phyloP scores from a whole-genome alignment of 2,888 invertebrate genomes.

The Thecocarcelia acutangulata region DNA sequence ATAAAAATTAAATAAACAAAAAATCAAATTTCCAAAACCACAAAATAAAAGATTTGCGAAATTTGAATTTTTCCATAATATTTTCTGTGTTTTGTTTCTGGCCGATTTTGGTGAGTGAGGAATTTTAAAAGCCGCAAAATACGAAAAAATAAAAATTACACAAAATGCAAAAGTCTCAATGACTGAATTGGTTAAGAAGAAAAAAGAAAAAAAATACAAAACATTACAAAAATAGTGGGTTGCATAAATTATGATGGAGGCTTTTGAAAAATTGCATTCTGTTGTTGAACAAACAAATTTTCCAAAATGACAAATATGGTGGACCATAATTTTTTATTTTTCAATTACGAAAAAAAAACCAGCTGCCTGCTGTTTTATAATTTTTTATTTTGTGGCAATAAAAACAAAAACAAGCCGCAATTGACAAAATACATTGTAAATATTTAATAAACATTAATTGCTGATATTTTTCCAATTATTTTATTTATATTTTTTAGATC shows the following conservation, averaged over 20 bases:
- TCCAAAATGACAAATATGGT: slow-evolving; percentile 66
- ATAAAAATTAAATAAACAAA: slow-evolving; percentile 51
- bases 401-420: slow-evolving; percentile 10
- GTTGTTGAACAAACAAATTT: slow-evolving; percentile 56
- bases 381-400: not conserved
- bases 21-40: slow-evolving; percentile 2
- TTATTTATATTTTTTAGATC: slow-evolving; percentile 39
- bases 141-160: slow-evolving; percentile 52
- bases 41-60: slow-evolving; percentile 11
- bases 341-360: not conserved
- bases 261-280: slow-evolving; percentile 26
- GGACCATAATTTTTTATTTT: slow-evolving; percentile 49
- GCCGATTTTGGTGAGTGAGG: slow-evolving; percentile 47
- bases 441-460: slow-evolving; percentile 58
- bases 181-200: slow-evolving; percentile 8
- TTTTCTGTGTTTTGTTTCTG: slow-evolving; percentile 30
- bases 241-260: slow-evolving; percentile 54
- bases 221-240: slow-evolving; percentile 59
- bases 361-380: slow-evolving; percentile 38
- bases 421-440: slow-evolving; percentile 53
- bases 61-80: slow-evolving; percentile 54
- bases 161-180: slow-evolving; percentile 32
- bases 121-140: slow-evolving; percentile 54
- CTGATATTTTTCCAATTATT: slow-evolving; percentile 27
- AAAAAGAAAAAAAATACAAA: not conserved